Base-by-base conservation (phyloP, 2,888 invertebrate species). In the Xiphydria camelus region DNA sequence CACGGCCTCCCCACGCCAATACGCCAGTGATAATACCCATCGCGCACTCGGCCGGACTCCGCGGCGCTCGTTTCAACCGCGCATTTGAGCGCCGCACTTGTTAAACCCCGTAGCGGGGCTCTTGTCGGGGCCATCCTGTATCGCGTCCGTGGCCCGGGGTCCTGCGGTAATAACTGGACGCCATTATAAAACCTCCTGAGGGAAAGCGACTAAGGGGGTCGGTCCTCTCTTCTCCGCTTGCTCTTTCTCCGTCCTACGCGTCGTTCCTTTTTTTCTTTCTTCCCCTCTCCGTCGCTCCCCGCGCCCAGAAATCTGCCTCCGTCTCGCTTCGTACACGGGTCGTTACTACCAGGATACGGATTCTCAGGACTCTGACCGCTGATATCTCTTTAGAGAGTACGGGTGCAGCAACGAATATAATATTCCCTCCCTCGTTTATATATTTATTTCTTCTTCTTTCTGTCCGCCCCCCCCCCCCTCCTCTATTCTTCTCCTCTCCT, bases 181-280 rank as follows among this genome's bases (percentile, higher is more conserved):
- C 73, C 73, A 73, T 74, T 73, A 73, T 73, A 73, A 73, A 73
- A 70, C 64, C 67, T 73, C 73, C 72, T 64, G 66, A 71, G 72
- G 72, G 73, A 69, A 72, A 69, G 57, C 39, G 61, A 61, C 70
- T 69, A 69, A 73, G 69, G 71, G 68, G 55, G 47, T 40, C 14
- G 14, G n/a, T 32, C 14, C 33, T 47, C 42, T 40, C 43, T 44
- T 41, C 42, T 42, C 38, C 25, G 41, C 39, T 52, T 45, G 44
- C 45, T 45, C 48, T n/a, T n/a, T n/a, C n/a, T 46, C 39, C 29
- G 25, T 31, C 18, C 23, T 32, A 25, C 37, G 22, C 42, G n/a
- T n/a, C n/a, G n/a, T n/a, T 25, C n/a, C 23, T 23, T n/a, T n/a
- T 23, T n/a, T 23, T 23, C 23, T 23, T n/a, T 7, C n/a, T 23